Conservation (phyloP, 2,113 vertebrate species). For the Mus musculus region GRCm39 chr4:23459001-23459500, state of each 20-base stretch:
- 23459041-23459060: conserved; percentile 31
- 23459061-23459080: not conserved
- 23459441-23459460: not conserved
- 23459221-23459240: not conserved
- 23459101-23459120: not conserved
- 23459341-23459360: not conserved
- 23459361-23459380: not conserved
- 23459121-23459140: conserved; percentile 54
- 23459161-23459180: conserved; percentile 51
- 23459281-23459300: not conserved
- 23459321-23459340: not conserved
- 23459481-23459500: conserved; percentile 15
- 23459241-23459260: not conserved
- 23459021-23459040: conserved; percentile 38
- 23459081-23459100: conserved; percentile 59
- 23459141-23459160: conserved; percentile 69
- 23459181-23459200: not conserved
- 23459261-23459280: not conserved
- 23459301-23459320: not conserved
- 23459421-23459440: conserved; percentile 41
- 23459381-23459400: not conserved
- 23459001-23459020: conserved; percentile 34
- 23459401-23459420: not conserved
- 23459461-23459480: not conserved
- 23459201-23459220: not conserved